A percentile compares a stretch with the other conserved stretches of the same genome.
Conservation (phyloP, 2,113 vertebrate genomes). For the Campylomormyrus tamandua region DNA sequence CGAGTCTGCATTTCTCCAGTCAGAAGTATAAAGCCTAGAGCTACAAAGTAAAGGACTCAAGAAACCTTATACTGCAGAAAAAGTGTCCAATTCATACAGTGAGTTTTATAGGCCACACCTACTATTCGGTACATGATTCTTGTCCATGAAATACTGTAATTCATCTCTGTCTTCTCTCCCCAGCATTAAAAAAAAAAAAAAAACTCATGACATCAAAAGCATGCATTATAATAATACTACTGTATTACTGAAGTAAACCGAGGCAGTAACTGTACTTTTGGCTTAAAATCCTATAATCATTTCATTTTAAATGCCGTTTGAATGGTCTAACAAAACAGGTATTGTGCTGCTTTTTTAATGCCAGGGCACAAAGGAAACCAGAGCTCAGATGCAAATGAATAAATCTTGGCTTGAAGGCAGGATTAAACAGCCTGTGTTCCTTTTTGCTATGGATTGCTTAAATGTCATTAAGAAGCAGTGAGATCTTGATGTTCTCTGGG, state of each 20-base stretch:
- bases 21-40: no score
- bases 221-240: background rate
- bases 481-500: background rate
- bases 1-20: background rate
- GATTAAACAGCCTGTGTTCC: background rate
- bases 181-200: background rate
- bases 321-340: background rate
- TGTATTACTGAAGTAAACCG: background rate
- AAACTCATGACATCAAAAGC: background rate
- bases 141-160: background rate
- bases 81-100: background rate
- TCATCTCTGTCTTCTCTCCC: background rate
- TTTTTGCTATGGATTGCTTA: background rate
- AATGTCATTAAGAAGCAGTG: conserved; percentile 1
- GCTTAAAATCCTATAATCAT: background rate
- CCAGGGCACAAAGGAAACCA: background rate
- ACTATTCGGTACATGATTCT: background rate
- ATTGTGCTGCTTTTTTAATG: background rate
- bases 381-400: background rate
- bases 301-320: background rate
- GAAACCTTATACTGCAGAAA: background rate
- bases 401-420: background rate
- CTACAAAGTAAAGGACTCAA: background rate
- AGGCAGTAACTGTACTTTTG: background rate
- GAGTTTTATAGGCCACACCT: background rate